Conservation (phyloP, 2,888 invertebrate genomes). For the Platycnemis pennipes region DNA sequence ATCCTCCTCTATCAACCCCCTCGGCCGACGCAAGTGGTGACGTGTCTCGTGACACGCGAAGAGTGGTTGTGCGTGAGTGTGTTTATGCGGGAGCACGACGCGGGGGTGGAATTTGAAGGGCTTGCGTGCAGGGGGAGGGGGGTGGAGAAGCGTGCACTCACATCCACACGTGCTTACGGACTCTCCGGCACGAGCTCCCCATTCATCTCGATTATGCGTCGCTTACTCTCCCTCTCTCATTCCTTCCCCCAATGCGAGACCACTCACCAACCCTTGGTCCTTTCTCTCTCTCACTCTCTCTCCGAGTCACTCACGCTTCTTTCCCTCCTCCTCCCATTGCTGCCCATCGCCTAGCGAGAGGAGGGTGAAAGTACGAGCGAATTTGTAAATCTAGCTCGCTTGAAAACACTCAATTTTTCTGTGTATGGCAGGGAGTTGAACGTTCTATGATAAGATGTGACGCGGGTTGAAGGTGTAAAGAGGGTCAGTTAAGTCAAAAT, state of each 20-base stretch:
- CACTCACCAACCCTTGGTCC: too few relatives aligned
- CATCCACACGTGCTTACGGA: neutral
- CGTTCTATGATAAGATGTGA: too few relatives aligned
- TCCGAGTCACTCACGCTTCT: neutral
- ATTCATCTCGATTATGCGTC: constrained; percentile 62
- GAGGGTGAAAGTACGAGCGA: too few relatives aligned
- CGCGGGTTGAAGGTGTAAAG: too few relatives aligned
- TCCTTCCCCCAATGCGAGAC: too few relatives aligned
- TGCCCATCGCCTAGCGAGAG: too few relatives aligned
- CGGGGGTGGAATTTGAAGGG: neutral
- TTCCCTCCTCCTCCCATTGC: neutral
- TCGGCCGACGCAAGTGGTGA: neutral
- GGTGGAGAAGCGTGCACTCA: neutral
- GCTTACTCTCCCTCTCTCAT: neutral
- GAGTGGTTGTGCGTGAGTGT: neutral
- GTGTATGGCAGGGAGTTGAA: too few relatives aligned
- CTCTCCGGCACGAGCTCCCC: constrained; percentile 22
- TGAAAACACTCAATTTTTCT: too few relatives aligned
- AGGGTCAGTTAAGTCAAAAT: too few relatives aligned
- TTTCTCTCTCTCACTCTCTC: neutral
- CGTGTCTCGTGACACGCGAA: constrained; percentile 44
- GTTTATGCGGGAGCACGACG: neutral
- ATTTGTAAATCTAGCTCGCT: too few relatives aligned
- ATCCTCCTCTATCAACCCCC: too few relatives aligned
- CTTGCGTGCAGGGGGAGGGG: neutral